These are phyloP conservation scores for Anneissia japonica DNA, from an alignment of 35 echinoderm and acorn worm species.

Conservation along the genomic window DNA sequence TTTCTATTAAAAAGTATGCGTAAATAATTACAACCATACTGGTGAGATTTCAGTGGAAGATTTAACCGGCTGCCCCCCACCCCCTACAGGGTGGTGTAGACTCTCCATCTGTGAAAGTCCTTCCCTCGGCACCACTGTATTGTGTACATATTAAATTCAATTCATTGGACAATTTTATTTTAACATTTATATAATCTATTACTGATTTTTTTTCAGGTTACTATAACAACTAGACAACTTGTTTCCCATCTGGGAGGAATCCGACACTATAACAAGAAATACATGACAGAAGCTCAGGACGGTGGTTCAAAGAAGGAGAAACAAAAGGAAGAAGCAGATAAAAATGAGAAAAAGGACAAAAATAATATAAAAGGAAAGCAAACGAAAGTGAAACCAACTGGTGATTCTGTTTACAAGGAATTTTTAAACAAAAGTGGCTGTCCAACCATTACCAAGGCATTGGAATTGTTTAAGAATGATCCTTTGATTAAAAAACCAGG, in stretches of 20 bases:
- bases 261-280: constrained; percentile 75
- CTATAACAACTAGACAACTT: constrained; percentile 77
- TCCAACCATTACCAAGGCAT: constrained; percentile 31
- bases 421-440: constrained; percentile 53
- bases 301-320: constrained; percentile 4
- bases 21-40: no score
- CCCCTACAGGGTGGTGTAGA: no score
- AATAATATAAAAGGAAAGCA: background rate
- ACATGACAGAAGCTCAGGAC: constrained; percentile 27
- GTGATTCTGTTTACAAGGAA: constrained; percentile 45
- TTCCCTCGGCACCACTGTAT: background rate
- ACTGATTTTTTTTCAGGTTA: constrained; percentile 44
- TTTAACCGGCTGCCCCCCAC: no score
- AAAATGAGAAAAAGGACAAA: background rate
- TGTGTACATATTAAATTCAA: background rate
- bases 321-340: background rate
- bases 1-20: no score
- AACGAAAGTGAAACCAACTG: constrained; percentile 5
- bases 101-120: background rate
- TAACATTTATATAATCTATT: background rate
- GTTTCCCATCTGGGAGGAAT: constrained; percentile 89
- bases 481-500: constrained; percentile 89
- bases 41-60: no score
- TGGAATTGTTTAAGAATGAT: constrained; percentile 85
- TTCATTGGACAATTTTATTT: background rate